Conservation (phyloP, 2,888 invertebrate species). For the Drosophila mimica region DNA sequence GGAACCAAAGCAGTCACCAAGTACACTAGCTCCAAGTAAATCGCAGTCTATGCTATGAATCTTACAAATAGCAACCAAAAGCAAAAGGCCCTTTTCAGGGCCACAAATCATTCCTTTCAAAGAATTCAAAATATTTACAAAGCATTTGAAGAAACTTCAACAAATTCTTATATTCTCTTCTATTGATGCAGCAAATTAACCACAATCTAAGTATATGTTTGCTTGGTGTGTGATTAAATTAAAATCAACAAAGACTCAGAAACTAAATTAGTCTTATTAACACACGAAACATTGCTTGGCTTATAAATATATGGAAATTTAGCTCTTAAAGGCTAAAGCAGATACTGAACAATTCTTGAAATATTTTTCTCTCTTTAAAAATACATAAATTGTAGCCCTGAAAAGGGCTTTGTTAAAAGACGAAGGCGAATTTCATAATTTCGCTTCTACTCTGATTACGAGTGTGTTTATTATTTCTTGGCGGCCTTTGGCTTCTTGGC, state of each 20-base stretch:
- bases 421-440: too few relatives aligned
- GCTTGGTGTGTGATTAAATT: accelerated
- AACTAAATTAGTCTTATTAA: too few relatives aligned
- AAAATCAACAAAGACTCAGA: neutral
- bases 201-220: accelerated
- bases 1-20: conserved; percentile 61
- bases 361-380: too few relatives aligned
- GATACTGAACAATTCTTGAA: too few relatives aligned
- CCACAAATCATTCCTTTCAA: conserved; percentile 34
- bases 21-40: conserved; percentile 62
- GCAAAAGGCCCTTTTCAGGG: conserved; percentile 55
- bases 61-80: too few relatives aligned
- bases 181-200: neutral
- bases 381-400: too few relatives aligned
- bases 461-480: conserved; percentile 37
- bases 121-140: conserved; percentile 17
- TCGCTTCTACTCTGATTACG: neutral
- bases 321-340: too few relatives aligned
- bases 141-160: neutral
- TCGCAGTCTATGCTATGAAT: neutral
- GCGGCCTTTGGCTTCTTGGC: conserved; percentile 47
- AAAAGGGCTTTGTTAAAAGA: too few relatives aligned
- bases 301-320: too few relatives aligned
- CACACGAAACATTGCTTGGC: too few relatives aligned
- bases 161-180: accelerated